A percentile compares a stretch with the other conserved stretches of the same genome.
Evolutionary conservation across 2,888 invertebrate species (phyloP).

Genomic region (Nesidiocoris tenuis): DNA sequence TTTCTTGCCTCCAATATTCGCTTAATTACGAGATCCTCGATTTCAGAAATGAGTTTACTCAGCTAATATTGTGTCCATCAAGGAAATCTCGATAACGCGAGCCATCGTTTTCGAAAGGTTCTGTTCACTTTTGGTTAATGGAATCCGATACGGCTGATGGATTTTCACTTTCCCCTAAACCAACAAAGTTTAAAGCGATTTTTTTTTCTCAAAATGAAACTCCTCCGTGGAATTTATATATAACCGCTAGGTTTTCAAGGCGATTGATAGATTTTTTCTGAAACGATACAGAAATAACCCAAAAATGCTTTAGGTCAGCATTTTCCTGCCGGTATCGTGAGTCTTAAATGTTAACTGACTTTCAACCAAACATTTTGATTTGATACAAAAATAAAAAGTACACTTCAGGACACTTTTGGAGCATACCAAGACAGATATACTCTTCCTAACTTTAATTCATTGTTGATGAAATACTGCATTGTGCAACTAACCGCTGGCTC

Average conservation of each 20-base stretch:
- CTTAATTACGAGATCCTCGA: background rate
- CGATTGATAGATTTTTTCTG: too few relatives aligned
- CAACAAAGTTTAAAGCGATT: background rate
- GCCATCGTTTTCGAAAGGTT: background rate
- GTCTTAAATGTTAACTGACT: too few relatives aligned
- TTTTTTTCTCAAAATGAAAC: background rate
- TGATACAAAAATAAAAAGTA: too few relatives aligned
- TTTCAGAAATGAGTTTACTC: background rate
- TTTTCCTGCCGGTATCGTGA: too few relatives aligned
- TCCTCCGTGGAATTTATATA: too few relatives aligned
- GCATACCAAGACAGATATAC: too few relatives aligned
- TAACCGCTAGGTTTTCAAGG: too few relatives aligned
- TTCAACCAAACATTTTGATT: too few relatives aligned
- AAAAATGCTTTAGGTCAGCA: too few relatives aligned
- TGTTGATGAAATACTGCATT: background rate
- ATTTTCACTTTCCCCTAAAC: background rate
- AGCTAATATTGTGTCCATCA: background rate
- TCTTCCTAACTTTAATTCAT: too few relatives aligned
- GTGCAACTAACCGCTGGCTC: background rate
- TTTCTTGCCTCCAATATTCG: background rate
- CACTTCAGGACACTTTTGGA: too few relatives aligned
- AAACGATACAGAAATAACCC: too few relatives aligned
- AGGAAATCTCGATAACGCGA: background rate
- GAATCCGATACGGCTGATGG: background rate
- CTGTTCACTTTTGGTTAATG: background rate